Percentiles rank a stretch among this genome's conserved stretches.
These are phyloP conservation scores for Danaus chrysippus DNA, from an alignment of 2,888 invertebrate genomes.

Conservation along the genomic window DNA sequence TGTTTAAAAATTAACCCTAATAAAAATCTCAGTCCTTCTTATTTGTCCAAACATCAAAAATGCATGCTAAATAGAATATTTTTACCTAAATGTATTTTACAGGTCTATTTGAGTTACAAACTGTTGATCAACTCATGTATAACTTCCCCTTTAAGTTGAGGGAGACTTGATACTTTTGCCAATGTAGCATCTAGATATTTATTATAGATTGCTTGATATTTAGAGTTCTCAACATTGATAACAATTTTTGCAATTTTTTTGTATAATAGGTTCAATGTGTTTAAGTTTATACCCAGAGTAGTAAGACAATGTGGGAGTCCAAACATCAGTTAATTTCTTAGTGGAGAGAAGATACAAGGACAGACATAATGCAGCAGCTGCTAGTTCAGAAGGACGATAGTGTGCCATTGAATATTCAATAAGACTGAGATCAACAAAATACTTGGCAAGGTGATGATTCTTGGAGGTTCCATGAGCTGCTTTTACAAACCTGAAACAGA, in stretches of 20 bases:
- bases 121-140: slow-evolving; percentile 43
- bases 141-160: slow-evolving; percentile 78
- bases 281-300: slow-evolving; percentile 87
- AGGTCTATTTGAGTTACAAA: no score
- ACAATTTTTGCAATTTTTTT: slow-evolving; percentile 85
- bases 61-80: no score
- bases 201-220: slow-evolving; percentile 83
- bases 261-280: slow-evolving; percentile 83
- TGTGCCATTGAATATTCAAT: slow-evolving; percentile 89
- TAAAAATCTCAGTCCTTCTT: no score
- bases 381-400: slow-evolving; percentile 89
- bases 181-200: slow-evolving; percentile 81
- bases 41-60: no score
- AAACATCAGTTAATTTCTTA: slow-evolving; percentile 70
- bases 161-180: slow-evolving; percentile 81
- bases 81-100: no score
- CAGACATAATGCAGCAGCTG: slow-evolving; percentile 89
- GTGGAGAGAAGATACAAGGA: slow-evolving; percentile 79
- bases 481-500: slow-evolving; percentile 76
- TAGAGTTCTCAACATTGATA: slow-evolving; percentile 82
- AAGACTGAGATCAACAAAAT: slow-evolving; percentile 91
- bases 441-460: slow-evolving; percentile 92
- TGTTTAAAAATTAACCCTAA: no score
- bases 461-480: slow-evolving; percentile 78
- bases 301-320: slow-evolving; percentile 86